Base-by-base conservation (phyloP, 2,113 vertebrate species). In the Laticauda laticaudata region DNA sequence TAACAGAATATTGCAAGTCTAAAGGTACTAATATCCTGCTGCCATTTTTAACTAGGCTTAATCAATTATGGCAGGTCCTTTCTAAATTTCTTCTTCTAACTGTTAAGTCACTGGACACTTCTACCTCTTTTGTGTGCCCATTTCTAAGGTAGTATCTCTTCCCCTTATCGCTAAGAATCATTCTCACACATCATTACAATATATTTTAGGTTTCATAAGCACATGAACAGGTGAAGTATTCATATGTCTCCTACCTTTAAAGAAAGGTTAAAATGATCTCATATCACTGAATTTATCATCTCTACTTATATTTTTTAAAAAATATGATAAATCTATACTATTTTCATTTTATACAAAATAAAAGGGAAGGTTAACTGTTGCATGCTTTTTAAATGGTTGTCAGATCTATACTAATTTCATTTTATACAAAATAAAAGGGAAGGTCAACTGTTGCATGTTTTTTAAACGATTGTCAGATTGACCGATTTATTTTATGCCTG, bases 291-390 rank as follows among this genome's bases (percentile, higher is more conserved):
- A 55, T 89, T 93, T 87, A 92, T 55, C 69, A 57, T 59, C 45
- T 91, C 34, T 91, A 29, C 56, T 86, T 86, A 29, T 57, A 43
- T 51, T 10, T 59, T 54, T 57, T 88, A 45, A 86, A 43, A 86
- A 43, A 14, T 26, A 90, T 39, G 24, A 64, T 91, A 90, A 90
- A 93, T 93, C 6, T 87, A 24, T 53, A 39, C 23, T 69, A 57
- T 95, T 12, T 93, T 95, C 87, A 29, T 24, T 95, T 45, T 93
- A 39, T 92, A 91, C 56, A 95, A 87, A 21, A 48, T 55, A 53
- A 61, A 61, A 56, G 11, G 21, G 5, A 24, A 18, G 2, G 45
- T 39, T 18, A 94, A 51, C 23, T 91, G 51, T 61, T 92, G 21
- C 5, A 55, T 12, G 87, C 69, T 69, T 92, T 94, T 81, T 92